phyloP scores from a whole-genome alignment of 2,113 vertebrate species.

The Morone chrysops region DNA sequence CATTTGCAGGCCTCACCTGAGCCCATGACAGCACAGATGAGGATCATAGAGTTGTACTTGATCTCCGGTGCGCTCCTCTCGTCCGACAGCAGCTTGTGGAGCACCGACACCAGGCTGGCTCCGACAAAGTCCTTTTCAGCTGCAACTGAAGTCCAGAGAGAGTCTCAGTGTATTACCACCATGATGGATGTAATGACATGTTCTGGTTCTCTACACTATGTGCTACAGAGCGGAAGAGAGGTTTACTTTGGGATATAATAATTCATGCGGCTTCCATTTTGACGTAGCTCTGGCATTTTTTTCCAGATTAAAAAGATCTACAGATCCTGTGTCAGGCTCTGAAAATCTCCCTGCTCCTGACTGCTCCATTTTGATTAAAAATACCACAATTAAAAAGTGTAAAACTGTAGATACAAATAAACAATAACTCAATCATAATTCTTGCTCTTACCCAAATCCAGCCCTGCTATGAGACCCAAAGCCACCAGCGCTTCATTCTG shows the following conservation, averaged over 20 bases:
- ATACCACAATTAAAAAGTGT: background rate
- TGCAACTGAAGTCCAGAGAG: slow-evolving; percentile 80
- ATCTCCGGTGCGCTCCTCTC: slow-evolving; percentile 97
- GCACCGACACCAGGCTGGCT: slow-evolving; percentile 91
- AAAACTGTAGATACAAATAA: background rate
- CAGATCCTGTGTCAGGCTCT: background rate
- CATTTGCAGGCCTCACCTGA: slow-evolving; percentile 87
- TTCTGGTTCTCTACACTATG: background rate
- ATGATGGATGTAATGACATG: background rate
- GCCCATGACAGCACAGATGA: slow-evolving; percentile 95
- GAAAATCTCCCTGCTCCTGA: background rate
- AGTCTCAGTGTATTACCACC: background rate
- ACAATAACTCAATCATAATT: background rate
- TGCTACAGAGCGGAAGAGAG: no score
- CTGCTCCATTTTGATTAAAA: background rate
- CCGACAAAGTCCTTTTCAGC: slow-evolving; percentile 96
- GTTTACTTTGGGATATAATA: background rate
- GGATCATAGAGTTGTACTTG: slow-evolving; percentile 98
- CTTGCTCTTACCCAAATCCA: slow-evolving; percentile 92
- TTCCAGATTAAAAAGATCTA: background rate
- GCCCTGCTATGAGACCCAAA: slow-evolving; percentile 92
- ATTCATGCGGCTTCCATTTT: background rate
- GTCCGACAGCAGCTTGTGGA: slow-evolving; percentile 94
- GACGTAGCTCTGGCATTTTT: background rate
- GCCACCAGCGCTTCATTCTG: slow-evolving; percentile 99